Percentiles rank a stretch among this genome's conserved stretches.
phyloP scores from a whole-genome alignment of 2,113 vertebrate genomes.

The Cinclus mexicanus region DNA sequence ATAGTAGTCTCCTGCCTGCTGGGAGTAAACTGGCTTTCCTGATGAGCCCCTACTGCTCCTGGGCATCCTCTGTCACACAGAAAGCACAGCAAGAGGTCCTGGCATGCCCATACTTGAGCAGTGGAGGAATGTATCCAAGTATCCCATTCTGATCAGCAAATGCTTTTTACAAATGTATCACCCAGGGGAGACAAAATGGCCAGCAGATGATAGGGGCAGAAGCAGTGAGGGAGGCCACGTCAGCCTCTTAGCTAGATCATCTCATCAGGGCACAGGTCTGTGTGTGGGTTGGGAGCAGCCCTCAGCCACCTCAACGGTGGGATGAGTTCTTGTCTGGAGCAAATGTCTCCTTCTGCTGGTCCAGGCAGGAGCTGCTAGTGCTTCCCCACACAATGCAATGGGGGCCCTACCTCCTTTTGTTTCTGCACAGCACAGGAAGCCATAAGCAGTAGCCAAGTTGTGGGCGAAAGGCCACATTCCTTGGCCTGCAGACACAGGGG shows the following conservation, averaged over 20 bases:
- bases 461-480: slow-evolving; percentile 33
- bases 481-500: neutral
- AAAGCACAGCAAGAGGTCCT: neutral
- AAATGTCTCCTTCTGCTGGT: neutral
- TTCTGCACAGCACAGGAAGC: neutral
- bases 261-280: neutral
- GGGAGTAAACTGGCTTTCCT: neutral
- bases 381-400: neutral
- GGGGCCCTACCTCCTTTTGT: neutral
- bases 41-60: neutral
- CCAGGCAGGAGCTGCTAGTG: neutral
- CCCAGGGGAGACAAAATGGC: neutral
- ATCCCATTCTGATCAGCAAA: neutral
- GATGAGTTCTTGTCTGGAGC: neutral
- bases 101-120: neutral
- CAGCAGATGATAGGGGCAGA: neutral
- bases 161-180: neutral
- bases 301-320: neutral
- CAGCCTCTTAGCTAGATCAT: neutral
- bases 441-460: neutral
- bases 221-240: neutral
- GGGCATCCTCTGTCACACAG: neutral
- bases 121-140: neutral
- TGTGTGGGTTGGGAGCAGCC: neutral
- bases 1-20: neutral